Evolutionary conservation across 1,140 invertebrate genomes (phyloP), one percentile per base, ranked within the genome.

Genomic region (Euura saliciscinereae): DNA sequence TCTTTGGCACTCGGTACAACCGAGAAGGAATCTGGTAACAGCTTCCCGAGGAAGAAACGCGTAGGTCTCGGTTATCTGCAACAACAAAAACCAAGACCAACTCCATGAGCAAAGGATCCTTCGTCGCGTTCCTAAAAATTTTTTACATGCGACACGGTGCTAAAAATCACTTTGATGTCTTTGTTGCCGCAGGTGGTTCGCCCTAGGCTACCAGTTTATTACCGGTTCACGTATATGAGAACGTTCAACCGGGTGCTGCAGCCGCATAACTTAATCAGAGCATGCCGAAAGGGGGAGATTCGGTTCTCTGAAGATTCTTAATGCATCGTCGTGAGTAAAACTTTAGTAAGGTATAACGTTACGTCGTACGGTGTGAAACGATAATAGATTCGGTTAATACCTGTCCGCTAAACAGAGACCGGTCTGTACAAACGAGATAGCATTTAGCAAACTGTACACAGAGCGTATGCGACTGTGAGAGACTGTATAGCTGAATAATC

Each of bases 31-130:
- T 77, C 95, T 92, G 65, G 97, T 98, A 79, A 99, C 97, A 2
- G 97, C 97, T 87, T 98, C 97, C 45, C 97, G 91, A 2, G 97
- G 97, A 71, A 99, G 89, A 82, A 98, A 98, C 4, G 96, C 96
- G 88, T 97, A 98, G 65, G 95, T 97, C 85, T 98, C 96, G 7
- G 96, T 97, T 80, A 98, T 97, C 97, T 98, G 89, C 44, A 89
- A 89, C 78, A 81, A 80, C 86, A 84, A 81, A 75, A 73, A 66
- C 68, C 68, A 65, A 59, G 1, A 51, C n/a, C 66, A 10, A 67
- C 66, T 42, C 66, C 59, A 64, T 10, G 8, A 8, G 43, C 42
- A 42, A 67, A 44, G 11, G 64, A 28, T 46, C 46, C 28, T 59
- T 28, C 45, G 43, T 28, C 28, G 28, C 28, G 28, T 28, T 28